Conservation (phyloP, 2,797 vertebrate genomes). For the Capromys pilorides region DNA sequence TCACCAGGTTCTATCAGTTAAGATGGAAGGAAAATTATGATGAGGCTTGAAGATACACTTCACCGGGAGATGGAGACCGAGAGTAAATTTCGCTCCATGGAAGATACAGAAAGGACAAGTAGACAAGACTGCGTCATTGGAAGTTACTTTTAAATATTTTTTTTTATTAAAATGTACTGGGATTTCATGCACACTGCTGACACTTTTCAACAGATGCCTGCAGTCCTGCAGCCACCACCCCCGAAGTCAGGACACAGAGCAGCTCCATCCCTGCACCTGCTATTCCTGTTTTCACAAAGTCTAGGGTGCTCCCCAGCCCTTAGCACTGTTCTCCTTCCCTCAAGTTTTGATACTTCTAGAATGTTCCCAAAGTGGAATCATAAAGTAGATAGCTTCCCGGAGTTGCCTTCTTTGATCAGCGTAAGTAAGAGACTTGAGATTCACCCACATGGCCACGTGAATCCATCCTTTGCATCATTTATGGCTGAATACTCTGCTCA, state of each 20-base stretch:
- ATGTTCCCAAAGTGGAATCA: background rate
- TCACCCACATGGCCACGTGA: accelerated
- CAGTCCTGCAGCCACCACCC: background rate
- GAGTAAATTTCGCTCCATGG: background rate
- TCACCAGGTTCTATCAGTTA: background rate
- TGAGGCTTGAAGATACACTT: background rate
- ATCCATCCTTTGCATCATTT: accelerated
- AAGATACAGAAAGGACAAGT: too few species aligned
- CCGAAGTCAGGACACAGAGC: background rate
- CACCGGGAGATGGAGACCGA: accelerated
- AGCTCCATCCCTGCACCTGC: background rate
- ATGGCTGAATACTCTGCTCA: background rate
- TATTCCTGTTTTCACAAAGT: background rate
- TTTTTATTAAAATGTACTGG: background rate
- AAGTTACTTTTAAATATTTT: background rate
- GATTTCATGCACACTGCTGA: background rate
- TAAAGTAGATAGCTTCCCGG: background rate
- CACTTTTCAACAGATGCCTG: background rate
- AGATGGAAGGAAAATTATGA: background rate
- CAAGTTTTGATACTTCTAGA: background rate
- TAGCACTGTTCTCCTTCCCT: background rate
- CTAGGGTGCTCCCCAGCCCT: background rate
- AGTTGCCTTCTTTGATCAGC: background rate
- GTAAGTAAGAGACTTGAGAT: accelerated
- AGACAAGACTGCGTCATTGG: background rate